These are phyloP conservation scores for Carposina sasakii DNA, from an alignment of 1,140 invertebrate genomes.

Conservation along the genomic window DNA sequence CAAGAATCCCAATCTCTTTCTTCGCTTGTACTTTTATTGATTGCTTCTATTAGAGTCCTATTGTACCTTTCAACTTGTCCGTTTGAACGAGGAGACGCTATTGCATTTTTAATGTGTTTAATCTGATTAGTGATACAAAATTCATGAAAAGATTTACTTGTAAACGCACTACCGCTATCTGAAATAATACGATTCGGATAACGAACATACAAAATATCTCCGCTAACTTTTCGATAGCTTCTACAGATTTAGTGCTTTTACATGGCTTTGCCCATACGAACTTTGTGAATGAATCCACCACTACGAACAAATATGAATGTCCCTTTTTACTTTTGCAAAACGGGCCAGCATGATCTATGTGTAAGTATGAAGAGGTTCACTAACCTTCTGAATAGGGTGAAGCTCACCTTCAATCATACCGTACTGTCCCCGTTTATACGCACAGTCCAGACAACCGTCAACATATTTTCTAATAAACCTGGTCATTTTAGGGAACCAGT, in stretches of 20 bases:
- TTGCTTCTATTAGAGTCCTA: not conserved
- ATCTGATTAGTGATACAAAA: not conserved
- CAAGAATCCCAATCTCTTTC: not conserved
- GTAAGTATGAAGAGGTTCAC: conserved; percentile 15
- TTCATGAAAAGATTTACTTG: not conserved
- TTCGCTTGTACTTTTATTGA: not conserved
- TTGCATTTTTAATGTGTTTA: not conserved
- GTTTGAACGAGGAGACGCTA: not conserved
- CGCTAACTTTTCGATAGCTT: not conserved
- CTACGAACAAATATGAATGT: not conserved
- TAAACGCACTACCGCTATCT: not conserved
- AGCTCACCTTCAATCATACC: conserved; percentile 5
- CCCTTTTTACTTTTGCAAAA: conserved; percentile 9
- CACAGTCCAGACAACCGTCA: not conserved
- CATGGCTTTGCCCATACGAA: not conserved
- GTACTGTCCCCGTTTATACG: not conserved
- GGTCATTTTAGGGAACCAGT: conserved; percentile 6
- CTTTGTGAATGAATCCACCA: not conserved
- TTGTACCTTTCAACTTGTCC: not conserved
- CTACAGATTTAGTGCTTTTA: not conserved
- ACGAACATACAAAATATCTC: not conserved
- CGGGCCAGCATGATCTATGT: conserved; percentile 27
- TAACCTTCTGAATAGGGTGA: conserved; percentile 15
- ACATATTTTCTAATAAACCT: not conserved
- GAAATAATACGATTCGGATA: not conserved